Evolutionary conservation across 2,888 invertebrate species (phyloP).

Genomic region (Cosmia pyralina): DNA sequence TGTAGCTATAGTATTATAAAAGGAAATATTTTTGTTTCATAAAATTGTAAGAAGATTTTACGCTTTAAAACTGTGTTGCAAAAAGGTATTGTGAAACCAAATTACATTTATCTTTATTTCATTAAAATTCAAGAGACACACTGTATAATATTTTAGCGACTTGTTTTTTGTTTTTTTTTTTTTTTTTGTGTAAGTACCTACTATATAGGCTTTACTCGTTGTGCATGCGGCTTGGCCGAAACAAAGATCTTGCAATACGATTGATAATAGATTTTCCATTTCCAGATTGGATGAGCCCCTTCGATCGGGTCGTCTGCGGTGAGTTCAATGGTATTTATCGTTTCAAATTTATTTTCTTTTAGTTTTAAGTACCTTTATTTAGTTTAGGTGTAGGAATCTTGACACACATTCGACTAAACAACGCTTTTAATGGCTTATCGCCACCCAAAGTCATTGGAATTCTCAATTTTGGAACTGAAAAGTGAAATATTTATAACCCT

Average conservation of each 20-base stretch:
- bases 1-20: background rate
- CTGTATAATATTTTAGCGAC: conserved; percentile 18
- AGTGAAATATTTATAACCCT: conserved; percentile 49
- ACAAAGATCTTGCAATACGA: conserved; percentile 88
- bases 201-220: conserved; percentile 63
- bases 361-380: conserved; percentile 84
- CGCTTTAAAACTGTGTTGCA: conserved; percentile 4
- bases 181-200: conserved; percentile 39
- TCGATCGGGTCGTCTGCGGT: conserved; percentile 98
- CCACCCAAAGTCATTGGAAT: conserved; percentile 34
- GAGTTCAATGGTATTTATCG: conserved; percentile 96
- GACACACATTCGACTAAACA: conserved; percentile 68
- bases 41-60: too few relatives aligned
- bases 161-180: conserved; percentile 19
- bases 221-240: conserved; percentile 82
- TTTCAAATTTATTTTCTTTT: conserved; percentile 91
- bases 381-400: conserved; percentile 69
- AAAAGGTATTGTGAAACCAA: background rate
- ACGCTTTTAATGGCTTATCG: conserved; percentile 52
- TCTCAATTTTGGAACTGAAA: conserved; percentile 47
- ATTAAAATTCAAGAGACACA: conserved; percentile 20
- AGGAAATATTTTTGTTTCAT: background rate
- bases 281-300: conserved; percentile 98
- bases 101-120: conserved; percentile 14
- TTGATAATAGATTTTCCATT: conserved; percentile 92